Percentiles rank a stretch among this genome's conserved stretches.
Conservation (phyloP, 2,113 vertebrate species). For the Tragulus kanchil region DNA sequence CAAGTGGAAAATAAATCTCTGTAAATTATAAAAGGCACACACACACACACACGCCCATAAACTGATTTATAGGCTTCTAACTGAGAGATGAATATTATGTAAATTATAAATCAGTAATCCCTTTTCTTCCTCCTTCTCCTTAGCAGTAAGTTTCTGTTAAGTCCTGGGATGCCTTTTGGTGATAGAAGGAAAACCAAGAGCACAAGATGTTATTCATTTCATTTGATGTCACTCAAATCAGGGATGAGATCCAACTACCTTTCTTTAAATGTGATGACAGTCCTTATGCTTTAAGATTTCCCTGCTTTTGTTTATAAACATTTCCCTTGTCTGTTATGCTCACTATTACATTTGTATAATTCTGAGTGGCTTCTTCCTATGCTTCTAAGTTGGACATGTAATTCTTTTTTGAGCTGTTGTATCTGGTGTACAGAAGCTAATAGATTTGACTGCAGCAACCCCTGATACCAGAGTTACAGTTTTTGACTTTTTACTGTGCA, state of each 20-base stretch:
- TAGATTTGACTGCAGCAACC: not conserved
- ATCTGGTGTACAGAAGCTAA: not conserved
- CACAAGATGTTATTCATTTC: not conserved
- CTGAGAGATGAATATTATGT: not conserved
- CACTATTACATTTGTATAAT: not conserved
- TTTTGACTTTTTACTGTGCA: not conserved
- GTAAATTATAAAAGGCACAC: not conserved
- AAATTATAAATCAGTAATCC: not conserved
- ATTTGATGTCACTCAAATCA: not conserved
- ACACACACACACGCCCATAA: not conserved
- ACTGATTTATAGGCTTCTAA: not conserved
- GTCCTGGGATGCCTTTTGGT: not conserved
- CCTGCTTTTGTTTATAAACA: conserved; percentile 49
- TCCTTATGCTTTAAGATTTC: not conserved
- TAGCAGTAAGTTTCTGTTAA: not conserved
- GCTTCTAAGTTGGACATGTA: not conserved
- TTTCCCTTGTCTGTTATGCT: not conserved
- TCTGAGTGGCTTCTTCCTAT: not conserved
- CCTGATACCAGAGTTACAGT: not conserved
- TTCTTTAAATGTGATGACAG: conserved; percentile 1
- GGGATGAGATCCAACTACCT: not conserved
- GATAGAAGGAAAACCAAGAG: not conserved
- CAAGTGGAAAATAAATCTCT: not conserved
- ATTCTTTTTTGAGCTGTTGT: conserved; percentile 23
- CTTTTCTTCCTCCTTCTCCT: not conserved